Percentiles rank a stretch among this genome's conserved stretches.
These are phyloP conservation scores for Aurelia aurita DNA, from an alignment of 30 jellyfish, hydroid and myxozoan species.

Conservation along the genomic window DNA sequence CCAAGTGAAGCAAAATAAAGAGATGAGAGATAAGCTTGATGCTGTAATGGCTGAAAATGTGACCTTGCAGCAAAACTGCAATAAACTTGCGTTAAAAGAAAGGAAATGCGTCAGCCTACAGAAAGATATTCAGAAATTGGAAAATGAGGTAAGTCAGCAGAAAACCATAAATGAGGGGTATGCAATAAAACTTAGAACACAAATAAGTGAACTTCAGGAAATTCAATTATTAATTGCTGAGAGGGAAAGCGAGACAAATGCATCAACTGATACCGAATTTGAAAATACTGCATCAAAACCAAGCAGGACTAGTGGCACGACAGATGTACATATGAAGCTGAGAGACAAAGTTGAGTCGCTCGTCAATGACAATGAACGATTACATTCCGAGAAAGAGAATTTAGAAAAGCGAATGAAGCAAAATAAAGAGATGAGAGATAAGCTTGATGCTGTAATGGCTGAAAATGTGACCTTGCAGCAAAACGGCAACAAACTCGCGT, in stretches of 20 bases:
- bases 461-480: too few relatives aligned
- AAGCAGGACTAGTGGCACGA: neutral
- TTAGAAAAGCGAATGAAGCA: too few relatives aligned
- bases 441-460: too few relatives aligned
- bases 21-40: conserved; percentile 3
- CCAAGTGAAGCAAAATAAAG: neutral
- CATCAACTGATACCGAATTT: neutral
- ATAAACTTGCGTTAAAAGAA: neutral
- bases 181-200: neutral
- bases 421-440: too few relatives aligned
- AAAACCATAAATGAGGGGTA: neutral
- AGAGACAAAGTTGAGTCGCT: neutral
- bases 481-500: too few relatives aligned
- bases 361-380: conserved; percentile 5
- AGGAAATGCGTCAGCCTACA: neutral
- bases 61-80: neutral
- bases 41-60: neutral
- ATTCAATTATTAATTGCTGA: neutral
- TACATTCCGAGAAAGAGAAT: neutral
- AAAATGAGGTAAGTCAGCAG: neutral
- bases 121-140: neutral
- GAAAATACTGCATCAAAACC: neutral
- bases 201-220: neutral
- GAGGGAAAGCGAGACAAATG: neutral
- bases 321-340: neutral